Conservation (phyloP, 2,113 vertebrate genomes). For the Cnemophilus loriae region DNA sequence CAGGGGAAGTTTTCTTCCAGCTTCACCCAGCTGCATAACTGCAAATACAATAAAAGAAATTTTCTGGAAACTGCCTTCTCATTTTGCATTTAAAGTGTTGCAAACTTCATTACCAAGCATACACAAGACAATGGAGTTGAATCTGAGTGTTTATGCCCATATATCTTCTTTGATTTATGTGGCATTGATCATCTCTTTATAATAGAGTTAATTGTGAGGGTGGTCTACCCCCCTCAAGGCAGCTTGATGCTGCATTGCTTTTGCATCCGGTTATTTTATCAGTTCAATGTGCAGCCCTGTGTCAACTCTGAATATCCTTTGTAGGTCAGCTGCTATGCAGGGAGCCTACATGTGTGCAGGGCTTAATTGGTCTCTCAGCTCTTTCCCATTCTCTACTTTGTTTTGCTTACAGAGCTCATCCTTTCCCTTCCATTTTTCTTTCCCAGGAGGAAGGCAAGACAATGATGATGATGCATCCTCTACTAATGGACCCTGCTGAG, state of each 20-base stretch:
- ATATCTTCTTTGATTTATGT: neutral
- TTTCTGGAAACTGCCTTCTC: neutral
- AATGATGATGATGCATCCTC: neutral
- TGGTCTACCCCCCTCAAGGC: neutral
- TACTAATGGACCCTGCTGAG: neutral
- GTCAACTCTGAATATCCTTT: neutral
- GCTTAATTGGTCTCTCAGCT: slow-evolving; percentile 39
- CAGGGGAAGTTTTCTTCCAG: neutral
- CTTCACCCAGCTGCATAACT: neutral
- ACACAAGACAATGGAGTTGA: neutral
- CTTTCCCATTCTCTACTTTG: neutral
- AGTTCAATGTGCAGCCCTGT: neutral
- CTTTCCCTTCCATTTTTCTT: neutral
- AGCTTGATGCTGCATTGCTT: neutral
- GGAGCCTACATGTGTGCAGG: neutral
- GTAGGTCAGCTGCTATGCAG: slow-evolving; percentile 15
- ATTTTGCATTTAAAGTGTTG: neutral
- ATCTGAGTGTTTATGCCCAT: neutral
- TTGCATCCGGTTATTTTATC: neutral
- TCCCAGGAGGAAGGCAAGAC: neutral
- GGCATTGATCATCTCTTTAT: neutral
- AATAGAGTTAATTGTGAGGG: neutral
- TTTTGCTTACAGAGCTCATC: slow-evolving; percentile 16
- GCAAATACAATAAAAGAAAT: neutral
- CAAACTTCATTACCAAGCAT: neutral